A percentile compares a stretch with the other conserved stretches of the same genome.
Evolutionary conservation across 2,888 invertebrate genomes (phyloP).

Genomic region (Incurvaria masculella): DNA sequence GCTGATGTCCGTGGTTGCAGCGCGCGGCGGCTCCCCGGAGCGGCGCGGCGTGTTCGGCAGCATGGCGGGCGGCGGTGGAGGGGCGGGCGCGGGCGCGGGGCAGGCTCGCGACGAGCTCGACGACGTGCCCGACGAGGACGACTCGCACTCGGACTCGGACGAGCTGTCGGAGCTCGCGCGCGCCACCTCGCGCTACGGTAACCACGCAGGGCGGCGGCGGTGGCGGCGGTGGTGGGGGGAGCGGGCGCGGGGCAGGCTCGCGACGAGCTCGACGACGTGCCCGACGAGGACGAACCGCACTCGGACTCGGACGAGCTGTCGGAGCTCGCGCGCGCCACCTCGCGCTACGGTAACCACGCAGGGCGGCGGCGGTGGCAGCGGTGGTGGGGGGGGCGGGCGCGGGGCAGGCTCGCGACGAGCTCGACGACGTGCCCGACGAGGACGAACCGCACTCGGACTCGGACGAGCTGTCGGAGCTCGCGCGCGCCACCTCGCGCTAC

Average conservation of each 20-base stretch:
- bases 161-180: not conserved
- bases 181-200: not conserved
- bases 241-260: constrained; percentile 43
- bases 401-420: constrained; percentile 46
- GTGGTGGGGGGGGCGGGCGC: constrained; percentile 49
- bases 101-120: constrained; percentile 53
- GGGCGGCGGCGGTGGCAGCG: constrained; percentile 57
- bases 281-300: constrained; percentile 51
- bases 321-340: not conserved
- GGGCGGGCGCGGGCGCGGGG: constrained; percentile 44
- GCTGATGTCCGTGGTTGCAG: constrained; percentile 3
- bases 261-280: constrained; percentile 56
- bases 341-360: constrained; percentile 11
- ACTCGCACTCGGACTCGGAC: constrained; percentile 34
- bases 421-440: constrained; percentile 59
- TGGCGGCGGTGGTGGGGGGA: constrained; percentile 36
- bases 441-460: constrained; percentile 43
- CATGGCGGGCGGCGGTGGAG: constrained; percentile 51
- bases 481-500: not conserved
- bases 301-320: constrained; percentile 25
- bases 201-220: constrained; percentile 6
- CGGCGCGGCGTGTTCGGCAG: constrained; percentile 56
- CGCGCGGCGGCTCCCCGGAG: constrained; percentile 17
- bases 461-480: not conserved
- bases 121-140: constrained; percentile 57